Percentiles rank a stretch among this genome's conserved stretches.
These are phyloP conservation scores for Prionace glauca DNA, from an alignment of 2,797 vertebrate species.

Conservation along the genomic window DNA sequence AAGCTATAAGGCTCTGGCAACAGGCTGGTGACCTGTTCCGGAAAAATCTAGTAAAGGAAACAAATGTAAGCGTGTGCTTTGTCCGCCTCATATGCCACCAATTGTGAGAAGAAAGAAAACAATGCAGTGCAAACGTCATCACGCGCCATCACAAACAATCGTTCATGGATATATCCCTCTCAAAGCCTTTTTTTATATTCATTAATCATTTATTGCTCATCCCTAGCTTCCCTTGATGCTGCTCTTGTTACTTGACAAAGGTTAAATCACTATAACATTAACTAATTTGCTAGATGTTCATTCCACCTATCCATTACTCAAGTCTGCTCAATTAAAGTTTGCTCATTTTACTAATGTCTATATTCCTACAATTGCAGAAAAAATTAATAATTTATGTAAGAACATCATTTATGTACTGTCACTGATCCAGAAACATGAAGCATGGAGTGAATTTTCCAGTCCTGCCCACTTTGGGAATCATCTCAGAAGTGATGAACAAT, in stretches of 20 bases:
- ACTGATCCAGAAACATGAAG: background rate
- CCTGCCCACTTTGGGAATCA: too few relatives aligned
- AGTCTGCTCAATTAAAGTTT: conserved; percentile 10
- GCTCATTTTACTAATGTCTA: background rate
- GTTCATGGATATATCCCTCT: too few relatives aligned
- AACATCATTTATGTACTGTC: background rate
- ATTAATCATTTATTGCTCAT: too few relatives aligned
- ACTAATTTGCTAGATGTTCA: background rate
- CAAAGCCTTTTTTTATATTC: background rate
- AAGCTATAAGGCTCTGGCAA: too few relatives aligned
- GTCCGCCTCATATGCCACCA: too few relatives aligned
- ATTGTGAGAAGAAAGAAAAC: too few relatives aligned
- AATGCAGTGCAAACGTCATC: background rate
- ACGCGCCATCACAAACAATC: background rate
- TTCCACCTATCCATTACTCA: background rate
- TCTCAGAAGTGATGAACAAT: too few relatives aligned
- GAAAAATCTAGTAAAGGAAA: too few relatives aligned
- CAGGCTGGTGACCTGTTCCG: too few relatives aligned
- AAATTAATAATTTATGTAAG: background rate
- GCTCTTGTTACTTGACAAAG: background rate
- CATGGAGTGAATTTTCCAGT: too few relatives aligned
- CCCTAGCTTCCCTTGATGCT: background rate
- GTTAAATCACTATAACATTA: background rate
- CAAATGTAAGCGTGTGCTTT: too few relatives aligned
- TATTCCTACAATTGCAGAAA: background rate